These are phyloP conservation scores for Stylophora pistillata DNA, from an alignment of 64 coral and sea anemone species.

Conservation along the genomic window DNA sequence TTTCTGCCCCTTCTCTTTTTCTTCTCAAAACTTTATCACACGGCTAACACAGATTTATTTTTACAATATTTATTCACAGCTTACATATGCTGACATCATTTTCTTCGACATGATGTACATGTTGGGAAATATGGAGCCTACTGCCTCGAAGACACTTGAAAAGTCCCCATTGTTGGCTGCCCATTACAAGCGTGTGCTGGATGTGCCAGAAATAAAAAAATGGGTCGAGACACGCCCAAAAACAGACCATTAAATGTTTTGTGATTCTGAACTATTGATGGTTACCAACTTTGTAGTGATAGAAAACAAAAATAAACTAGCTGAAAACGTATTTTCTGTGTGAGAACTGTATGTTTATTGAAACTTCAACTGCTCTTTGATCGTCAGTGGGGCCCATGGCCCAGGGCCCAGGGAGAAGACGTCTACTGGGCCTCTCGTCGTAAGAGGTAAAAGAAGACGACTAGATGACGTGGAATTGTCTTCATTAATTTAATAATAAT, in stretches of 20 bases:
- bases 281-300: not conserved
- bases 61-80: not conserved
- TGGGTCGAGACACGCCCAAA: not conserved
- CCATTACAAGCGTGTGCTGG: not conserved
- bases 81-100: not conserved
- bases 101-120: not conserved
- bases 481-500: too few relatives aligned
- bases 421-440: too few relatives aligned
- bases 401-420: not conserved
- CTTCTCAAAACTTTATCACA: not conserved
- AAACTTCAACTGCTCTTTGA: not conserved
- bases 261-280: not conserved
- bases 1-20: not conserved
- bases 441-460: too few relatives aligned
- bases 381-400: not conserved
- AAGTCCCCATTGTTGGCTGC: not conserved
- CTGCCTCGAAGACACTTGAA: not conserved
- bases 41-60: not conserved
- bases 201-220: not conserved
- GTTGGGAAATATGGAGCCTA: not conserved
- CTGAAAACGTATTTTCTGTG: not conserved
- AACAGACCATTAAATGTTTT: not conserved
- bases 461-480: too few relatives aligned
- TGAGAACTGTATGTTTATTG: not conserved
- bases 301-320: not conserved